Evolutionary conservation across 1,140 invertebrate species (phyloP).

Genomic region (Neomicropteryx cornuta): DNA sequence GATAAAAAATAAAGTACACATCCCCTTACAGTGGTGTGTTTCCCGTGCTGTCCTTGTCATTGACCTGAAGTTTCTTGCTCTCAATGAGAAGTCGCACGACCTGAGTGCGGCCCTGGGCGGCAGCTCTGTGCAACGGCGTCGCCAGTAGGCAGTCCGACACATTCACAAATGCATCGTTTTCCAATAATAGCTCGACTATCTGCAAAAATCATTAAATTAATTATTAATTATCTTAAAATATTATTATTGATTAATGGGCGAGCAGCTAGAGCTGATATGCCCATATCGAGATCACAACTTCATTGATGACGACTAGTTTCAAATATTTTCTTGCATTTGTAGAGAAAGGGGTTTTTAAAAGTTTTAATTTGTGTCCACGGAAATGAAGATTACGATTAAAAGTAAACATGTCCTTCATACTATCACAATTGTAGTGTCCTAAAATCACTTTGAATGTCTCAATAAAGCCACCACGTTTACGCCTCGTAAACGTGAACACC

Average conservation of each 20-base stretch:
- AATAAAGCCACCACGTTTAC: too few species aligned
- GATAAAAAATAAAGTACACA: too few species aligned
- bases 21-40: slow-evolving; percentile 33
- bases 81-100: slow-evolving; percentile 56
- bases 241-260: slow-evolving; percentile 2
- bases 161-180: slow-evolving; percentile 63
- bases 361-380: slow-evolving; percentile 2
- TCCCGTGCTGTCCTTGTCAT: slow-evolving; percentile 28
- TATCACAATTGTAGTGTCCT: too few species aligned
- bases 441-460: too few species aligned
- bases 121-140: slow-evolving; percentile 76
- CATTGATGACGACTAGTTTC: too few species aligned
- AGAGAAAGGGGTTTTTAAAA: slow-evolving; percentile 1
- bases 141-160: slow-evolving; percentile 60
- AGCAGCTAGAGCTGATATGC: background rate
- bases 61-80: slow-evolving; percentile 22
- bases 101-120: slow-evolving; percentile 63
- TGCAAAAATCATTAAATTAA: slow-evolving; percentile 19
- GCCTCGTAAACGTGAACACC: too few species aligned
- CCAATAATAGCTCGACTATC: slow-evolving; percentile 58
- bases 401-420: too few species aligned
- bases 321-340: background rate
- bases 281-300: background rate
- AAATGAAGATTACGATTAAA: too few species aligned
- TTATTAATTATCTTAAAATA: background rate